These are phyloP conservation scores for Aporophyla lueneburgensis DNA, from an alignment of 2,888 invertebrate species.

Conservation along the genomic window DNA sequence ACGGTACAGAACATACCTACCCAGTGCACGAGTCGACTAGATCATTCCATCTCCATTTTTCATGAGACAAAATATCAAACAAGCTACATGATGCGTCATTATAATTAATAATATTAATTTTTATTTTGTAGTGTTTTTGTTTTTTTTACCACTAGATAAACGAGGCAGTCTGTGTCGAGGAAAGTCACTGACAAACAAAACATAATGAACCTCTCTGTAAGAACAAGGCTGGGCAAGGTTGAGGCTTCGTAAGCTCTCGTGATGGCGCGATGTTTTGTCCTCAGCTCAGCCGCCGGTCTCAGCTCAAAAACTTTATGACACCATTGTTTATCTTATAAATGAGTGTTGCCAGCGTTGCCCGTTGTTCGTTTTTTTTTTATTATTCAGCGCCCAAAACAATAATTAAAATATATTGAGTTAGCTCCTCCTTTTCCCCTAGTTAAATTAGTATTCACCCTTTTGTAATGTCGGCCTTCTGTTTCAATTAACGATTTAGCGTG, in stretches of 20 bases:
- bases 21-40: too few species aligned
- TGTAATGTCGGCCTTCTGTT: slow-evolving; percentile 35
- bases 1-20: too few species aligned
- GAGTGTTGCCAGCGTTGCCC: slow-evolving; percentile 38
- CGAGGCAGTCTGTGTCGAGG: neutral
- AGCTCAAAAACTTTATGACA: slow-evolving; percentile 63
- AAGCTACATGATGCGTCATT: too few species aligned
- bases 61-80: too few species aligned
- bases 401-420: slow-evolving; percentile 57
- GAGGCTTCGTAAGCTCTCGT: slow-evolving; percentile 28
- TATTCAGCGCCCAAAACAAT: slow-evolving; percentile 29
- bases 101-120: too few species aligned
- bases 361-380: slow-evolving; percentile 56
- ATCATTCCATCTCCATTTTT: too few species aligned
- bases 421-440: slow-evolving; percentile 31
- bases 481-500: slow-evolving; percentile 45
- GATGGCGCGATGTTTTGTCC: slow-evolving; percentile 44
- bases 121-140: too few species aligned
- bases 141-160: too few species aligned
- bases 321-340: slow-evolving; percentile 60
- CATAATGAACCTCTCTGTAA: slow-evolving; percentile 21
- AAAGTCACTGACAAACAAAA: slow-evolving; percentile 25
- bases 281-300: slow-evolving; percentile 38
- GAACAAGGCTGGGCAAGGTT: slow-evolving; percentile 24
- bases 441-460: slow-evolving; percentile 60